Evolutionary conservation across 2,797 vertebrate species (phyloP), one percentile per base, ranked within the genome.

Genomic region (Protosalanx chinensis): DNA sequence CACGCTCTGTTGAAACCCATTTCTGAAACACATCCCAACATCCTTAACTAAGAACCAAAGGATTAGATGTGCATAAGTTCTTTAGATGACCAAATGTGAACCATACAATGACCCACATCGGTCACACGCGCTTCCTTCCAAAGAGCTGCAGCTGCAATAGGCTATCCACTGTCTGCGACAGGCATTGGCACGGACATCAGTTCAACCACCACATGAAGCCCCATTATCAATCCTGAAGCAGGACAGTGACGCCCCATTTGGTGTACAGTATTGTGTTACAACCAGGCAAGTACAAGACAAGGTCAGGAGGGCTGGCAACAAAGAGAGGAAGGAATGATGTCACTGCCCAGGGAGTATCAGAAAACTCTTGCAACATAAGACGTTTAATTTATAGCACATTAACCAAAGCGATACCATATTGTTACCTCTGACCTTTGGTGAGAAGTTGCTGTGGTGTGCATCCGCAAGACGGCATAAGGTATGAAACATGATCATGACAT

Each of bases 261-360:
- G 75, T 82, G 15, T 71, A 74, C 79, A 82, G 79, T 83, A 75
- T 86, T 83, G 57, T 5, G 78, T 89, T 88, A 79, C 83, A 84
- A 69, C 79, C 76, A 3, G 58, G 68, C 57, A 70, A 69, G 56
- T 77, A 67, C 68, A 79, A 72, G 23, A 66, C 70, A 67, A 83
- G 89, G 87, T 90, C 87, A 86, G 65, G 61, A 27, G 83, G 78
- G 57, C 80, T 82, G 73, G 75, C 75, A 85, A 78, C 15, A 33
- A 82, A 81, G 78, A 81, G 75, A 74, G 79, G 76, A 81, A 81
- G 81, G 79, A 81, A 78, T 91, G 87, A 91, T 84, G 88, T 90
- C 90, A 91, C 77, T 77, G 66, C 77, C 79, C 33, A 27, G 81
- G 84, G 85, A 88, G 85, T 84, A 85, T 88, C 70, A 79, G 75